These are phyloP conservation scores for Hesperophylax magnus DNA, from an alignment of 1,140 invertebrate genomes.

Conservation along the genomic window DNA sequence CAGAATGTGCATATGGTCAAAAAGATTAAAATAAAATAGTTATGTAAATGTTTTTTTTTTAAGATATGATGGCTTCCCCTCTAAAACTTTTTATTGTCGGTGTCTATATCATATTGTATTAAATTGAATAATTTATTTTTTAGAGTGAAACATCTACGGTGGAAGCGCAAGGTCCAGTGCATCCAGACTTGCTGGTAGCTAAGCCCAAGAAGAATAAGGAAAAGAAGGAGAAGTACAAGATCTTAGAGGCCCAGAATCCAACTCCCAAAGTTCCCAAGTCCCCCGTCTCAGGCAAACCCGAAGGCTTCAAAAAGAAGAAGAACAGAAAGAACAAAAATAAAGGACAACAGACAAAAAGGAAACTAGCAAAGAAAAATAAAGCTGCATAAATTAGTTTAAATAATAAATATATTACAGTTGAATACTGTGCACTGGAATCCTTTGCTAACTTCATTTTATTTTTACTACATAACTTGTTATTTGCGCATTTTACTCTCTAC, in stretches of 20 bases:
- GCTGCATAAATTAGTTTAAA: slow-evolving; percentile 1
- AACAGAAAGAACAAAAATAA: slow-evolving; percentile 56
- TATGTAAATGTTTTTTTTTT: too few species aligned
- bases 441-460: neutral
- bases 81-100: neutral
- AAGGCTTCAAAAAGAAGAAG: slow-evolving; percentile 25
- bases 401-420: slow-evolving; percentile 4
- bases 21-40: too few species aligned
- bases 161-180: slow-evolving; percentile 21
- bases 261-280: slow-evolving; percentile 2
- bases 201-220: slow-evolving; percentile 42
- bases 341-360: slow-evolving; percentile 48
- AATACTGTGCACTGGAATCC: neutral
- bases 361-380: slow-evolving; percentile 27
- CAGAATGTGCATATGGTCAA: too few species aligned
- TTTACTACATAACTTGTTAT: neutral
- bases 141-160: slow-evolving; percentile 24
- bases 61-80: too few species aligned
- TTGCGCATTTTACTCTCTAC: too few species aligned
- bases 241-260: neutral
- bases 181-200: slow-evolving; percentile 27
- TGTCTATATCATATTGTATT: slow-evolving; percentile 33
- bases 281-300: neutral
- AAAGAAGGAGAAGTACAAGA: slow-evolving; percentile 49
- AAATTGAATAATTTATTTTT: slow-evolving; percentile 34